phyloP scores from a whole-genome alignment of 2,888 invertebrate genomes.

The Melikaiella ostensackeni region DNA sequence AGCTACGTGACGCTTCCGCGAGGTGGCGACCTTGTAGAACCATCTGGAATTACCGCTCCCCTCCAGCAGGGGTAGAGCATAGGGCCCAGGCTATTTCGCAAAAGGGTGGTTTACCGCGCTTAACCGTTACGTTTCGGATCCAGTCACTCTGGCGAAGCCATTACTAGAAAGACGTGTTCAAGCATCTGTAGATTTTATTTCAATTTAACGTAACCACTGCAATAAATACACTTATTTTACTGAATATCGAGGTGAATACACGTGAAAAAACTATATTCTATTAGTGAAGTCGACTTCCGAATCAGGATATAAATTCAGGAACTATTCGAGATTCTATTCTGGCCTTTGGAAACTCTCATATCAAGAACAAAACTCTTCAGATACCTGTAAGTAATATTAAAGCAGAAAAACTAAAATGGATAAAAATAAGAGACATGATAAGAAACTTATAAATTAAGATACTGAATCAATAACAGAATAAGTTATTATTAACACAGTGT shows the following conservation, averaged over 20 bases:
- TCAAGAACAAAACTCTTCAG: not conserved
- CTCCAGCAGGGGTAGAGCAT: not conserved
- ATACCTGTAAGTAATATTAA: not conserved
- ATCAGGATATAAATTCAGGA: not conserved
- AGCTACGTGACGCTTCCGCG: conserved; percentile 1
- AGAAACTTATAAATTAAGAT: too few relatives aligned
- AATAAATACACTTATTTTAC: not conserved
- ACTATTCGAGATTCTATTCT: not conserved
- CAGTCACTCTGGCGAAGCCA: conserved; percentile 8
- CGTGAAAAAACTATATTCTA: not conserved
- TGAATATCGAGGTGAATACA: not conserved
- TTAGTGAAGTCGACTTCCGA: not conserved
- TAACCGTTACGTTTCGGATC: conserved; percentile 11
- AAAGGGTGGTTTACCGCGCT: conserved; percentile 36
- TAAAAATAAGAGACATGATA: too few relatives aligned
- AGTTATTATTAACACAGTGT: too few relatives aligned
- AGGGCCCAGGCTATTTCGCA: conserved; percentile 20
- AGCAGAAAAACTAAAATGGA: too few relatives aligned
- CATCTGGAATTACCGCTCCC: not conserved
- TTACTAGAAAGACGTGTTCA: not conserved
- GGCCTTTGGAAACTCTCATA: not conserved
- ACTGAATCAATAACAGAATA: too few relatives aligned
- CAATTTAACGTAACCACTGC: not conserved
- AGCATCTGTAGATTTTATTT: not conserved
- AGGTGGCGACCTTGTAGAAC: conserved; percentile 1